phyloP scores from a whole-genome alignment of 92 coral and sea anemone genomes.

The Galaxea fascicularis region DNA sequence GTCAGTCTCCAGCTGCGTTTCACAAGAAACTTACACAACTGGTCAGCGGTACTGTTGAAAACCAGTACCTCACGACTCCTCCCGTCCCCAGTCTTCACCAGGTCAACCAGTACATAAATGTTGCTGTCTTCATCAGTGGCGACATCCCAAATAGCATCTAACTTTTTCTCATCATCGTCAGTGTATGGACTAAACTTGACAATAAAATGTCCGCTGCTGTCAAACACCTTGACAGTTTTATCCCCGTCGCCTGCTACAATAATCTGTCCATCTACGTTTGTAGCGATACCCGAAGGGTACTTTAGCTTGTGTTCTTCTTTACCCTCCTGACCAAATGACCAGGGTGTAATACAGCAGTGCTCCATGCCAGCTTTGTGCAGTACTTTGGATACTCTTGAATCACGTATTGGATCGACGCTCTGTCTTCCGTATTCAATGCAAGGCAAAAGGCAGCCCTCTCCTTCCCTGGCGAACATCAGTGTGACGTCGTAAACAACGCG shows the following conservation, averaged over 20 bases:
- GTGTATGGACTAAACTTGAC: background rate
- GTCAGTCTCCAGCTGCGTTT: background rate
- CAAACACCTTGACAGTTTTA: slow-evolving; percentile 50
- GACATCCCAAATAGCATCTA: background rate
- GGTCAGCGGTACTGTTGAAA: background rate
- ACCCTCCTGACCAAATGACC: background rate
- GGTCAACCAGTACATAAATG: background rate
- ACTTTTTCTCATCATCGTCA: background rate
- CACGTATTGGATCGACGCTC: background rate
- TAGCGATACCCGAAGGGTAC: slow-evolving; percentile 42
- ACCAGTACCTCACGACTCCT: background rate
- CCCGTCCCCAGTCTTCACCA: background rate
- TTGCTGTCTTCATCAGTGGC: background rate
- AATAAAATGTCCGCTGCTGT: background rate
- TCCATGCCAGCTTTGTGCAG: background rate
- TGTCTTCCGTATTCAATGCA: background rate
- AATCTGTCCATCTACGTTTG: slow-evolving; percentile 9
- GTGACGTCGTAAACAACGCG: slow-evolving; percentile 5
- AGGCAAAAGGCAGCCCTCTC: too few relatives aligned
- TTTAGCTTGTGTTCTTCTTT: slow-evolving; percentile 19
- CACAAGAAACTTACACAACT: background rate
- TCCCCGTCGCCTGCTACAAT: slow-evolving; percentile 46
- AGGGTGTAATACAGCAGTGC: background rate
- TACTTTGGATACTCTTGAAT: background rate
- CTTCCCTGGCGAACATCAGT: background rate